Conservation (phyloP, 2,888 invertebrate species). For the Athalia circularis region DNA sequence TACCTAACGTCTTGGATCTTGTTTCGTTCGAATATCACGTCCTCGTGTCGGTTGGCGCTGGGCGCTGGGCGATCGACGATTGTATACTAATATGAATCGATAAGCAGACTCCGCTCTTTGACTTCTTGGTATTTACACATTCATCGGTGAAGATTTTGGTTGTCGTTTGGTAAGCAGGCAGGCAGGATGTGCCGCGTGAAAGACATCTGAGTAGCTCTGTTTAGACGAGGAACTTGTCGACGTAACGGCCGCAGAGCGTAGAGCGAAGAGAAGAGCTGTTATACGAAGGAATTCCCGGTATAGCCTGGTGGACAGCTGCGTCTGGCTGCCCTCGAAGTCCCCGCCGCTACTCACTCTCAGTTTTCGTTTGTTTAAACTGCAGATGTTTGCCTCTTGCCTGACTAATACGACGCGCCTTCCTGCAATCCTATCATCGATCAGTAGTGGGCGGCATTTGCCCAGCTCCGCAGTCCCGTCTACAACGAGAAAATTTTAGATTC, state of each 20-base stretch:
- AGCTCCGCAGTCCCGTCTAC: too few relatives aligned
- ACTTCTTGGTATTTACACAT: not conserved
- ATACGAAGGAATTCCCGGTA: constrained; percentile 20
- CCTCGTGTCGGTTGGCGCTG: not conserved
- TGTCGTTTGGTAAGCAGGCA: not conserved
- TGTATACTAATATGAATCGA: not conserved
- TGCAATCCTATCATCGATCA: constrained; percentile 29
- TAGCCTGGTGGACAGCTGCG: constrained; percentile 39
- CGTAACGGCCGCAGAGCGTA: constrained; percentile 19
- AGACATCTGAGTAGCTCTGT: constrained; percentile 20
- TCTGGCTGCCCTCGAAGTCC: constrained; percentile 16
- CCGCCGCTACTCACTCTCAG: constrained; percentile 4
- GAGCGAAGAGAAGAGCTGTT: not conserved
- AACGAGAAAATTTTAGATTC: too few relatives aligned
- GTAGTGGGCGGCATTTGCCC: not conserved
- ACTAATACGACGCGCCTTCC: constrained; percentile 33
- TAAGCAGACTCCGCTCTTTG: not conserved
- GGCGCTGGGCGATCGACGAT: not conserved
- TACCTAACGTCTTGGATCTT: not conserved
- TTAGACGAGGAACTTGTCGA: constrained; percentile 35
- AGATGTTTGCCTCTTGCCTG: constrained; percentile 35
- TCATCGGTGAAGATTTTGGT: constrained; percentile 5
- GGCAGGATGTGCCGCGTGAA: constrained; percentile 28
- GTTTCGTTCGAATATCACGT: not conserved
- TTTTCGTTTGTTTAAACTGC: constrained; percentile 42